Percentiles rank a stretch among this genome's conserved stretches.
Conservation (phyloP, 2,888 invertebrate genomes). For the Leptodirus hochenwartii region DNA sequence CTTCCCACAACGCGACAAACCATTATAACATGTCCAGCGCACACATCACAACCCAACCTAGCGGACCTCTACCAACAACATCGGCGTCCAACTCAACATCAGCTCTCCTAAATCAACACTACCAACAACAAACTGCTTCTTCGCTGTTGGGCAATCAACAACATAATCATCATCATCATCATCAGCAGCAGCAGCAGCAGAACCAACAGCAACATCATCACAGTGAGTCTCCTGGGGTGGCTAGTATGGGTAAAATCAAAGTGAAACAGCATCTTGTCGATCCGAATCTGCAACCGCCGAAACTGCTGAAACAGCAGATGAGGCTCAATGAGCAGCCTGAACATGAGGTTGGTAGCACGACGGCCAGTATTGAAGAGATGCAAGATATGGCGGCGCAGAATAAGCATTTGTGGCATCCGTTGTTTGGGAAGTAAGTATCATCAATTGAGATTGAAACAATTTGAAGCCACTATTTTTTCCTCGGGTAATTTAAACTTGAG, state of each 20-base stretch:
- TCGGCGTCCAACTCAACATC: too few relatives aligned
- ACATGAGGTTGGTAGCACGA: conserved; percentile 46
- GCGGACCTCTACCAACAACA: too few relatives aligned
- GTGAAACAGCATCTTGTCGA: conserved; percentile 29
- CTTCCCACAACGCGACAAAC: too few relatives aligned
- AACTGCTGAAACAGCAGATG: conserved; percentile 20
- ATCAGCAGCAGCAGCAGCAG: conserved; percentile 12
- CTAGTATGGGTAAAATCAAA: conserved; percentile 25
- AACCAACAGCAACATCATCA: conserved; percentile 9
- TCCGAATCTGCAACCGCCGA: conserved; percentile 21
- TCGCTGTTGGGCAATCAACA: conserved; percentile 12
- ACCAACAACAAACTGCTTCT: conserved; percentile 5
- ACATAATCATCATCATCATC: conserved; percentile 10
- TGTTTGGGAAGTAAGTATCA: conserved; percentile 63
- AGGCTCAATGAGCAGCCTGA: conserved; percentile 30
- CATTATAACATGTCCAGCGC: too few relatives aligned
- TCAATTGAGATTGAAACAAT: too few relatives aligned
- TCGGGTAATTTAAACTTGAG: background rate
- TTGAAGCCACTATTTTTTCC: conserved; percentile 6
- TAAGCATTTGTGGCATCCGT: conserved; percentile 68
- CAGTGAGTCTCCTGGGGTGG: too few relatives aligned
- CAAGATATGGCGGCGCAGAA: conserved; percentile 37
- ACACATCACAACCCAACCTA: too few relatives aligned
- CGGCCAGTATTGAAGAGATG: conserved; percentile 35
- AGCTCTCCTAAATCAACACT: background rate